Conservation (phyloP, 2,113 vertebrate species). For the Poicephalus gulielmi region DNA sequence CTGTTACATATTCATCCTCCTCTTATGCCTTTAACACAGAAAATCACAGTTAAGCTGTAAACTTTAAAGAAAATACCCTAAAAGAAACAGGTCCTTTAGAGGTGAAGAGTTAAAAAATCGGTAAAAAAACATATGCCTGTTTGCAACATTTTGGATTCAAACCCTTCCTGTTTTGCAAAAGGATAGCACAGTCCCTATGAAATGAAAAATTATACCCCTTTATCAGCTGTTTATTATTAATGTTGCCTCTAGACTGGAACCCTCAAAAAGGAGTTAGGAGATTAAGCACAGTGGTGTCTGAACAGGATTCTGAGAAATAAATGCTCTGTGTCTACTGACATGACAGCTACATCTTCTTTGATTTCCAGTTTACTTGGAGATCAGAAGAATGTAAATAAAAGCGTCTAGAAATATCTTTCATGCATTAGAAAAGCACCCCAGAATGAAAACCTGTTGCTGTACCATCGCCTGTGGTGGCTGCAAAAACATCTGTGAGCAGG, state of each 20-base stretch:
- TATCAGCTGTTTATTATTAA: neutral
- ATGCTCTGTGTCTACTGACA: neutral
- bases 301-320: neutral
- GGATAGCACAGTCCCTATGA: neutral
- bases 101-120: neutral
- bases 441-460: neutral
- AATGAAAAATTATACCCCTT: neutral
- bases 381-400: neutral
- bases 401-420: rapidly evolving
- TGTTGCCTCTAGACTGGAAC: neutral
- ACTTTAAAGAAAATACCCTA: neutral
- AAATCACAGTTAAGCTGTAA: neutral
- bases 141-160: neutral
- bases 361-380: neutral
- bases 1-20: neutral
- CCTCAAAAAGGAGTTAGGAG: neutral
- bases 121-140: neutral
- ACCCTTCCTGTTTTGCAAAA: neutral
- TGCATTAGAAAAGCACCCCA: neutral
- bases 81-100: neutral
- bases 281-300: neutral
- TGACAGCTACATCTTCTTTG: neutral
- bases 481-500: neutral
- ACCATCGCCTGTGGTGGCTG: neutral
- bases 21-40: neutral